Evolutionary conservation across 1,140 invertebrate species (phyloP), one percentile per base, ranked within the genome.

Genomic region (Theocolax elegans): DNA sequence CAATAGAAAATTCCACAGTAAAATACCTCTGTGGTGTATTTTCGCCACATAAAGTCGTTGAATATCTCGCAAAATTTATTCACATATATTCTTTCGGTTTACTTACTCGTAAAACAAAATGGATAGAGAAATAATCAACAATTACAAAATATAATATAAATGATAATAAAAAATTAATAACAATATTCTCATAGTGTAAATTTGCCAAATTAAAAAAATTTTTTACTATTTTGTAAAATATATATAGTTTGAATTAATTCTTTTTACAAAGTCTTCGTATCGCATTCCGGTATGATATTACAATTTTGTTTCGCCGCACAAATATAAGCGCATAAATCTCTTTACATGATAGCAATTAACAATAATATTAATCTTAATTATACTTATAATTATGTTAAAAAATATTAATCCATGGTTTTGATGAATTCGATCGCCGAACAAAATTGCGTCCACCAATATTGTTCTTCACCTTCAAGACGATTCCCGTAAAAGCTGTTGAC

Each of bases 381-480:
- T 66, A 38, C 42, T 17, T 35, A 29, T 44, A 59, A 29, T 21
- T 44, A 60, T 53, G 53, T 62, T 64, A 54, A 71, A 70, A 72
- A 49, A 70, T 46, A 80, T 85, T 94, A 96, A 84, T 96, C 94
- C 95, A 99, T 97, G 49, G 95, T 98, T 88, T 99, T 99, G 76
- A 99, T 98, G 86, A 97, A 98, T 85, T 98, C 96, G 35, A 99
- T 94, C 10, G 96, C 96, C 0, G 96, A 94, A 74, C 93, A 95
- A 84, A 99, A 99, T 82, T 99, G 97, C 44, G 96, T 97, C 97
- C 97, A 99, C 92, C 97, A 98, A 86, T 99, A 99, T 79, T 95
- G 92, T 81, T 97, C 95, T 85, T 98, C 96, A 38, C 97, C 97
- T 73, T 90, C 88, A 15, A 98, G 87, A 69, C 92, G 89, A 72